Evolutionary conservation across 2,888 invertebrate genomes (phyloP), one percentile per base, ranked within the genome.

Genomic region (Bhutanitis thaidina): DNA sequence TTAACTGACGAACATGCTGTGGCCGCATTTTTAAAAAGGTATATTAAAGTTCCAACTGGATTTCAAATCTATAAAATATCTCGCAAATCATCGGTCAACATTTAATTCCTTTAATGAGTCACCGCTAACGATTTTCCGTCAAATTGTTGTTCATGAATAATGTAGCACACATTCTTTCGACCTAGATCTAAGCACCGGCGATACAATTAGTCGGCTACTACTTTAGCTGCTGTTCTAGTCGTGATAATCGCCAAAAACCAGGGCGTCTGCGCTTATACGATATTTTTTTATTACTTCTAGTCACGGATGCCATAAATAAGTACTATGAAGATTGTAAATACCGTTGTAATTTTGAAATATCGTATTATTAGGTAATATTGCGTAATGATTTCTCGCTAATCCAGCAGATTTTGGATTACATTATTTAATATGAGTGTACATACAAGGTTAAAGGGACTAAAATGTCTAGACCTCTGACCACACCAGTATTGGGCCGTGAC

Each of bases 121-220:
- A 87, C 71, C 52, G 62, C 67, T 82, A 85, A 83, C 81, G 80
- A 86, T 83, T 86, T 86, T 83, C 75, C 74, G 75, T 82, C 80
- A 80, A 71, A 79, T 78, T 78, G 80, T 82, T 66, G 78, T 57
- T 71, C 77, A 81, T 85, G 83, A 86, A 85, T 87, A 82, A 86
- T 87, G 78, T 72, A 83, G 69, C 67, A 61, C 72, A 69, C 71
- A 71, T 69, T 72, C 55, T 65, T 67, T 61, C 72, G 80, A 71
- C 81, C 86, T 71, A 86, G 69, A 83, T 85, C 73, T 77, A 54
- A 45, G 59, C 7, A 34, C 12, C 10, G 12, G 53, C 58, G 60
- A 57, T 55, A 58, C 57, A 60, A 65, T 61, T 62, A 60, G 50
- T 54, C 41, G 55, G 56, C 61, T 63, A 58, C 54, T 53, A 39